Evolutionary conservation across 2,888 invertebrate genomes (phyloP).

Genomic region (Dioctria rufipes): DNA sequence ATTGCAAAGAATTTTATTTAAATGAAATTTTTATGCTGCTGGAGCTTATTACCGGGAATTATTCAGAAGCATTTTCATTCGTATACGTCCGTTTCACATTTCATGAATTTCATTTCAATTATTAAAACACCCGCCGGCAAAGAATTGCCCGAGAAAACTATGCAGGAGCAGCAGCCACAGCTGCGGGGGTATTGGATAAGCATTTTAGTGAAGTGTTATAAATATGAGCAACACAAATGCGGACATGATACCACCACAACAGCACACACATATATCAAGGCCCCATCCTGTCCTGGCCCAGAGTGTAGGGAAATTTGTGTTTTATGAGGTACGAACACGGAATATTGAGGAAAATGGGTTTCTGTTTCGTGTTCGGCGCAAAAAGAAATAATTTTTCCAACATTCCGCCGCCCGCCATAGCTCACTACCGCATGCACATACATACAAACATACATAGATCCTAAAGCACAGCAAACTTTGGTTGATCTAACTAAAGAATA

Average conservation of each 20-base stretch:
- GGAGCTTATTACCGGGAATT: constrained; percentile 46
- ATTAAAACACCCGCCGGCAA: constrained; percentile 47
- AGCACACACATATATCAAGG: constrained; percentile 13
- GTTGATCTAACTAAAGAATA: constrained; percentile 43
- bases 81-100: constrained; percentile 54
- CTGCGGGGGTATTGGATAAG: neutral
- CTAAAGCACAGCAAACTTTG: constrained; percentile 22
- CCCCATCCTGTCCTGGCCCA: neutral
- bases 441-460: constrained; percentile 1
- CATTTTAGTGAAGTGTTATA: constrained; percentile 42
- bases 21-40: constrained; percentile 47
- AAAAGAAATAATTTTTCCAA: constrained; percentile 24
- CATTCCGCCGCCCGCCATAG: neutral
- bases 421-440: neutral
- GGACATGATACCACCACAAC: constrained; percentile 17
- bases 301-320: constrained; percentile 53
- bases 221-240: constrained; percentile 41
- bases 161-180: neutral
- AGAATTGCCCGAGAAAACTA: constrained; percentile 5
- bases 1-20: constrained; percentile 47
- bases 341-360: constrained; percentile 54
- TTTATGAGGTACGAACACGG: constrained; percentile 59
- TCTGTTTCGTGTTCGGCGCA: constrained; percentile 32
- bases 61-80: constrained; percentile 51
- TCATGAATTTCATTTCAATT: constrained; percentile 51